A percentile compares a stretch with the other conserved stretches of the same genome.
These are phyloP conservation scores for Cerastis leucographa DNA, from an alignment of 2,888 invertebrate genomes.

Conservation along the genomic window DNA sequence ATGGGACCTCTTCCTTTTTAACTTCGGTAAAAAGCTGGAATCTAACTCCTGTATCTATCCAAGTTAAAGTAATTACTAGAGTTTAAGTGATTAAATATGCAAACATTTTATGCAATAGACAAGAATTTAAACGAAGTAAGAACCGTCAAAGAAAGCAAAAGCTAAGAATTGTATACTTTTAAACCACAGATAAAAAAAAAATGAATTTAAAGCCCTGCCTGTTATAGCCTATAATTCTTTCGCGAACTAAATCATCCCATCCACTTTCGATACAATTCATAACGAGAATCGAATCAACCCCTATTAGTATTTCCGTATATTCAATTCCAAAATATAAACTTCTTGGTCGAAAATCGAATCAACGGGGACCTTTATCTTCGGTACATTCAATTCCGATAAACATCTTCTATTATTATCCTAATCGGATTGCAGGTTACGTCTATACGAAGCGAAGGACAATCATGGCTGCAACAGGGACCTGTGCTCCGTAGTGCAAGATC, in stretches of 20 bases:
- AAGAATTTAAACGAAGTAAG: no score
- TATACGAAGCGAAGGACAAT: constrained; percentile 77
- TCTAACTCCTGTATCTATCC: no score
- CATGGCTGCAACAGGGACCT: constrained; percentile 75
- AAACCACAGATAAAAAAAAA: no score
- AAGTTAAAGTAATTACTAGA: no score
- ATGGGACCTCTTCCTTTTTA: neutral
- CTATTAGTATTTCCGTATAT: neutral
- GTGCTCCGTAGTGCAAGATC: constrained; percentile 80
- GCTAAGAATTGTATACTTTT: no score
- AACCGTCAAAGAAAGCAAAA: no score
- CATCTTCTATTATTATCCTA: constrained; percentile 13
- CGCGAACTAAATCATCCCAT: neutral
- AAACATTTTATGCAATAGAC: no score
- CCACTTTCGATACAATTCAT: neutral
- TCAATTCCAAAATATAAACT: neutral
- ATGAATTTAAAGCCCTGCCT: no score
- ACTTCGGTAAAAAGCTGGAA: neutral
- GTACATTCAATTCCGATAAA: constrained; percentile 3
- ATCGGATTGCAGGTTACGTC: constrained; percentile 81
- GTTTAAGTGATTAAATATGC: no score
- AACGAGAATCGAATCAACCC: neutral
- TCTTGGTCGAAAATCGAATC: neutral
- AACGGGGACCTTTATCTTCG: neutral
- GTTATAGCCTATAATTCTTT: no score